phyloP scores from a whole-genome alignment of 2,888 invertebrate species.

The Oxytorus armatus region DNA sequence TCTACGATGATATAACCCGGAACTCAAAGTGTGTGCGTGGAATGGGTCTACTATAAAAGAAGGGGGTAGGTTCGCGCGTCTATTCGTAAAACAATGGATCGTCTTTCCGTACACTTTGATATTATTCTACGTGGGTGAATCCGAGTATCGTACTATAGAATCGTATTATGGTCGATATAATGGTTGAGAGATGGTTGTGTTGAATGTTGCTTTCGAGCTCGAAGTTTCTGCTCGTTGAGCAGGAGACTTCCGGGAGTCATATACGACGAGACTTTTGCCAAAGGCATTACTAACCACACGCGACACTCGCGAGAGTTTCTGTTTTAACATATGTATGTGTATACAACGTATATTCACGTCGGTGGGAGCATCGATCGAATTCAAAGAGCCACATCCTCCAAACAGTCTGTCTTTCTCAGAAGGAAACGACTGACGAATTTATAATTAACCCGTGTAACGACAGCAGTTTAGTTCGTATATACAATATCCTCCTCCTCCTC shows the following conservation, averaged over 20 bases:
- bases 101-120: neutral
- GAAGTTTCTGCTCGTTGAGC: constrained; percentile 64
- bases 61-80: constrained; percentile 53
- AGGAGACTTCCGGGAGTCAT: constrained; percentile 64
- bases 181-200: constrained; percentile 26
- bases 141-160: constrained; percentile 33
- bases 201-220: constrained; percentile 31
- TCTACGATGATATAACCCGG: constrained; percentile 47
- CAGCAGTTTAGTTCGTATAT: constrained; percentile 15
- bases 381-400: constrained; percentile 66
- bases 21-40: constrained; percentile 48
- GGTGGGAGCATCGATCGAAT: constrained; percentile 67
- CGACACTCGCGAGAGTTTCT: constrained; percentile 34
- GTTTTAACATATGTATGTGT: constrained; percentile 12
- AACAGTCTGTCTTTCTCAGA: constrained; percentile 55
- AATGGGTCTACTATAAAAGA: too few relatives aligned
- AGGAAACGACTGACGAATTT: constrained; percentile 68
- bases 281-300: neutral
- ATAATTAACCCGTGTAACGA: constrained; percentile 56
- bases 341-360: too few relatives aligned
- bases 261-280: constrained; percentile 21
- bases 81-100: constrained; percentile 64
- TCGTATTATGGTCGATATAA: constrained; percentile 45
- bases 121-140: constrained; percentile 3
- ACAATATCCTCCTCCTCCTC: neutral